Base-by-base conservation (phyloP, 2,888 invertebrate species). In the Beris morrisii region DNA sequence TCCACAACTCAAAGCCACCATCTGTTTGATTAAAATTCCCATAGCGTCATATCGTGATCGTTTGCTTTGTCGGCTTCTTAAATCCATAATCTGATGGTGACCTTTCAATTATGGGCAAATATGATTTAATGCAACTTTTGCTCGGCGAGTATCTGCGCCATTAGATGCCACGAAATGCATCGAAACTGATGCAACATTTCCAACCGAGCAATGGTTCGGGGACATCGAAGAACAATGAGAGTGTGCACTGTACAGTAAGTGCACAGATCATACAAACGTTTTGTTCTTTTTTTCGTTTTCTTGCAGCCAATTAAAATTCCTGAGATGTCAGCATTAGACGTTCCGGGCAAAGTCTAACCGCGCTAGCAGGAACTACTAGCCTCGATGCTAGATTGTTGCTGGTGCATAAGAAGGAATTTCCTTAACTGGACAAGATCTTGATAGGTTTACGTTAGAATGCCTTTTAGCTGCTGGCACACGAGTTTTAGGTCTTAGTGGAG, bases 21-120 rank as follows among this genome's bases (percentile, higher is more conserved):
- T 58, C 58, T 28, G 58, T 58, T 58, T 58, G 58, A 58, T 58
- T 58, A 58, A 58, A 58, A 58, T 58, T 58, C 58, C 46, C 58
- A 58, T 44, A 58, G 58, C 58, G 38, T 38, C 38, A 7, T 22
- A 22, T 38, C 38, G 58, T 58, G 45, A 58, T 58, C 58, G 58
- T 44, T 44, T 44, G 28, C 30, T 58, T 58, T 58, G 58, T 58
- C 46, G 45, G 58, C 43, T 28, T 46, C 13, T 28, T 5, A 15
- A 58, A 15, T 22, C 22, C 28, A 28, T 22, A 22, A 58, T 58
- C 58, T 58, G 45, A 58, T 58, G 28, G 45, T 58, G 58, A 58
- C 58, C 58, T 58, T 58, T 58, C 58, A 58, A 58, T 58, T 58
- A 58, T 58, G 58, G 46, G 45, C 46, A 58, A 58, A 58, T 58